Evolutionary conservation across 2,888 invertebrate genomes (phyloP).

Genomic region (Drosophila lutescens): DNA sequence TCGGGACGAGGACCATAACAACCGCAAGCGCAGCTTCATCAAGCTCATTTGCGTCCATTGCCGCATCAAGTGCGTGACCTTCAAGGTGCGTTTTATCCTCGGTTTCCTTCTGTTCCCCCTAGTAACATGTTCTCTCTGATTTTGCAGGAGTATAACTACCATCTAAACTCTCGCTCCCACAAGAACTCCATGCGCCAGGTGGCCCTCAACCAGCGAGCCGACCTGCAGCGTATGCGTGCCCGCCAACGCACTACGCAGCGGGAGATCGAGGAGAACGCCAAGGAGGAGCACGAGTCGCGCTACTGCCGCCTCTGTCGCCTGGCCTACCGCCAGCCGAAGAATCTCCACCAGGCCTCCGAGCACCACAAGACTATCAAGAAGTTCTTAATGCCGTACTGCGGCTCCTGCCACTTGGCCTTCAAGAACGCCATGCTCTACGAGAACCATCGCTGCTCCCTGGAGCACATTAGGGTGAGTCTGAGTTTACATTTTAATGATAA

Average conservation of each 20-base stretch:
- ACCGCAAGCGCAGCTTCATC: slow-evolving; percentile 85
- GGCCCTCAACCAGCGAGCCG: slow-evolving; percentile 90
- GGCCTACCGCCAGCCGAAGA: slow-evolving; percentile 90
- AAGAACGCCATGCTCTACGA: slow-evolving; percentile 94
- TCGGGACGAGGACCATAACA: slow-evolving; percentile 73
- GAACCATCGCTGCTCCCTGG: slow-evolving; percentile 92
- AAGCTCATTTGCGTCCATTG: slow-evolving; percentile 92
- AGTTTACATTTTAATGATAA: neutral
- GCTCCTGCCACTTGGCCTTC: slow-evolving; percentile 90
- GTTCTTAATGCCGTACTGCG: slow-evolving; percentile 93
- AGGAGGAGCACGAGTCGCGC: slow-evolving; percentile 87
- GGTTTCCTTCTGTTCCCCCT: neutral
- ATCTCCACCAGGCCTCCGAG: slow-evolving; percentile 91
- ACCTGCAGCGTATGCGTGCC: slow-evolving; percentile 90
- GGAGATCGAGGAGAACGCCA: slow-evolving; percentile 89
- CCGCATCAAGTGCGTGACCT: slow-evolving; percentile 89
- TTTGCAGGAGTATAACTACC: slow-evolving; percentile 88
- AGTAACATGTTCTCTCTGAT: neutral
- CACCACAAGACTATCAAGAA: slow-evolving; percentile 93
- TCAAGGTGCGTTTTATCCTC: slow-evolving; percentile 85
- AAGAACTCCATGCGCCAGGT: slow-evolving; percentile 90
- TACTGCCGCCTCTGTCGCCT: slow-evolving; percentile 91
- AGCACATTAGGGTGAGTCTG: slow-evolving; percentile 90
- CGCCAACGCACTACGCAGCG: slow-evolving; percentile 92
- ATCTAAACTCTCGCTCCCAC: slow-evolving; percentile 89